Evolutionary conservation across 2,797 vertebrate genomes (phyloP), one percentile per base, ranked within the genome.

Genomic region (Agapornis canus): DNA sequence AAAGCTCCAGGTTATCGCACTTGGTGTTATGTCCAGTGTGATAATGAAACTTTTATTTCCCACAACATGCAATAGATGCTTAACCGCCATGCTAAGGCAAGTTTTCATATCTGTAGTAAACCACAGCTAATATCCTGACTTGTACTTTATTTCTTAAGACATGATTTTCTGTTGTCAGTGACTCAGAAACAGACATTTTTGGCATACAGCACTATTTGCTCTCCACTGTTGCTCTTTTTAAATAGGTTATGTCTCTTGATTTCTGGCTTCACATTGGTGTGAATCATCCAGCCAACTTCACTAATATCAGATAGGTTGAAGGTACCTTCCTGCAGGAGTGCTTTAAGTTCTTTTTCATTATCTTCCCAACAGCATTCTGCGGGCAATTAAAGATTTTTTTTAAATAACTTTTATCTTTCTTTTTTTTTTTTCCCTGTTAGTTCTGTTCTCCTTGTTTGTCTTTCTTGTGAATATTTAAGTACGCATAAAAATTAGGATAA

Each of bases 41-140:
- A 84, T 92, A 96, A 91, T 82, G 75, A 85, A 96, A 92, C 75
- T 84, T 94, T 84, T 94, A 69, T 93, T 95, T 89, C 91, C 45
- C n/a, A 40, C 32, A 48, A 71, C 84, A 70, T 85, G 82, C 68
- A 80, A 40, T 70, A 71, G n/a, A n/a, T 85, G 43, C 64, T 70
- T 82, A 82, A 76, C 71, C 13, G 40, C 43, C 63, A 16, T 23
- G 35, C 70, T 66, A 23, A 23, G 35, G 66, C 59, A 78, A 87
- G 81, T 51, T 77, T 82, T 91, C 0, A 0, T 80, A 18, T 89
- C 90, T 94, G 72, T 72, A 82, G 75, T 86, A 86, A 68, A 66
- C 37, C 43, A 26, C 60, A 77, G 75, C 73, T 76, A 84, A 54
- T 61, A 57, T 73, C 63, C 78, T 82, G 27, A 40, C 75, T 94